Base-by-base conservation (phyloP, 1,140 invertebrate genomes). In the Sycobia sp. region DNA sequence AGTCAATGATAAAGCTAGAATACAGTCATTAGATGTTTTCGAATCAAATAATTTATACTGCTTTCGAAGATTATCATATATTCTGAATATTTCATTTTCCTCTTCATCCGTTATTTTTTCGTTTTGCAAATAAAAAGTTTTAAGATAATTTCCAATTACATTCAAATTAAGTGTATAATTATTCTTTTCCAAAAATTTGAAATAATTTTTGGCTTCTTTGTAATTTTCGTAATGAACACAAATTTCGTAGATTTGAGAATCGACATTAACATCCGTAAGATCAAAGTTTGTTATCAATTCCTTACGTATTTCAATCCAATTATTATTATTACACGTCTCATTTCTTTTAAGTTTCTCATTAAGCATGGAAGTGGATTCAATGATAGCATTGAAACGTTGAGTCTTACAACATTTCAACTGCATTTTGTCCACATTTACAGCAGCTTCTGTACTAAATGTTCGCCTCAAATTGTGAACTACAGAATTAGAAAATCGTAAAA, bases 1-100 rank as follows among this genome's bases (percentile, higher is more conserved):
- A 13, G 90, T 89, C 34, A 84, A 69, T 66, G 86, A 86, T 3
- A 92, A 71, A 1, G 83, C 88, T 53, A 73, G 68, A 43, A 91
- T 81, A 14, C 88, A 74, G 72, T 77, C 77, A 69, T 88, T 84
- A 62, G 82, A 82, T 23, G 86, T 87, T 9, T 63, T 67, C 44
- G 68, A 71, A 77, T 91, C 88, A 34, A 90, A 67, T 0, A 84
- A 66, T 44, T 82, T 76, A 78, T 87, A 86, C 49, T 85, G 83
- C 25, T 76, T 72, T 67, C 78, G 77, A 13, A 91, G 66, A 18
- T 76, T 59, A 8, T 84, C 69, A 70, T 84, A 88, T 13, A 84
- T 70, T 14, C 81, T 39, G 25, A 85, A 68, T 64, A 90, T 85
- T 71, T 85, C 79, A n/a, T 77, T 29, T 71, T 83, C 81, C 20